Evolutionary conservation across 2,797 vertebrate genomes (phyloP).

Genomic region (Scolopax bukidnonensis): DNA sequence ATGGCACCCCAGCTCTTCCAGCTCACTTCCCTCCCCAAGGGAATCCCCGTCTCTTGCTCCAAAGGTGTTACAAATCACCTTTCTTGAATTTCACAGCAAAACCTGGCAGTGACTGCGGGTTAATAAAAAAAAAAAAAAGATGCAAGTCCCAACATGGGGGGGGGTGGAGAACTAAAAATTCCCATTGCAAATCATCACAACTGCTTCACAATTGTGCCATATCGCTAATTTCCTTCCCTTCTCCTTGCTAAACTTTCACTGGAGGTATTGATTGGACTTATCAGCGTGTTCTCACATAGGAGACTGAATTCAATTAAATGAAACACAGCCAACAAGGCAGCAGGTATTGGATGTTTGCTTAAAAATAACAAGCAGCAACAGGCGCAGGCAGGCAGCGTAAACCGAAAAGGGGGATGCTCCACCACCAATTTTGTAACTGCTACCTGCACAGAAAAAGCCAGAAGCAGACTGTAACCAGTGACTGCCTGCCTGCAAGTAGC

Average conservation of each 20-base stretch:
- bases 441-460: not conserved
- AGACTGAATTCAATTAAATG: not conserved
- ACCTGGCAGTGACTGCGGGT: not conserved
- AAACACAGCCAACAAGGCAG: not conserved
- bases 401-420: not conserved
- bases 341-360: not conserved
- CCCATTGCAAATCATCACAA: not conserved
- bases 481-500: not conserved
- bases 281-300: conserved; percentile 6
- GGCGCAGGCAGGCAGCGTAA: not conserved
- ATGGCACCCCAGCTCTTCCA: conserved; percentile 42
- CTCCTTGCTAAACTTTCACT: conserved; percentile 18
- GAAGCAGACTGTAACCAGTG: not conserved
- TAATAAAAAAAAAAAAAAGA: not conserved
- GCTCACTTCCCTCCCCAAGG: conserved; percentile 7
- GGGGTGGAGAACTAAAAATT: not conserved
- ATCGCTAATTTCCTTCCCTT: not conserved
- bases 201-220: not conserved
- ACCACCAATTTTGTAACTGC: not conserved
- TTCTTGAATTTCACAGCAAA: conserved; percentile 13
- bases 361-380: conserved; percentile 32
- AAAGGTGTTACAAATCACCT: not conserved
- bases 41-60: not conserved
- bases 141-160: not conserved
- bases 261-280: conserved; percentile 24